Evolutionary conservation across 1,140 invertebrate species (phyloP).

Genomic region (Atopsyche davidsoni): DNA sequence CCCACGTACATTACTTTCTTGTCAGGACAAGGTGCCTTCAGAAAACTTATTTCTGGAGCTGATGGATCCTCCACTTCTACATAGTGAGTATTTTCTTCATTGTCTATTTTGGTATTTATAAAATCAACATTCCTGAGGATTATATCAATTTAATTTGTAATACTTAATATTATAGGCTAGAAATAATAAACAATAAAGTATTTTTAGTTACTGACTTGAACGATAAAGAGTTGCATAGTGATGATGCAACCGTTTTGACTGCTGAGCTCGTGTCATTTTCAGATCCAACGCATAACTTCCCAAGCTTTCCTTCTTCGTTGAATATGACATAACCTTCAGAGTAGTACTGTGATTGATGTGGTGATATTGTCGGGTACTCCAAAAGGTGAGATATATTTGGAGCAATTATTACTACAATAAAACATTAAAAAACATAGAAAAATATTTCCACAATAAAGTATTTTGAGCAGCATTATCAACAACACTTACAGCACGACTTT

Average conservation of each 20-base stretch:
- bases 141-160: background rate
- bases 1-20: constrained; percentile 72
- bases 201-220: constrained; percentile 56
- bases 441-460: background rate
- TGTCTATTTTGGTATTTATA: constrained; percentile 35
- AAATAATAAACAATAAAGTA: background rate
- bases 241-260: constrained; percentile 59
- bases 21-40: constrained; percentile 66
- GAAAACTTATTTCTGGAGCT: constrained; percentile 73
- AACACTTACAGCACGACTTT: constrained; percentile 70
- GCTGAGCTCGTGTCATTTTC: constrained; percentile 51
- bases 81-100: constrained; percentile 34
- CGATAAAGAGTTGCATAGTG: constrained; percentile 67
- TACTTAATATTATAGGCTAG: background rate
- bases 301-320: constrained; percentile 72
- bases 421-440: constrained; percentile 13
- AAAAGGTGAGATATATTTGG: constrained; percentile 56
- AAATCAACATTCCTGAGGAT: constrained; percentile 33
- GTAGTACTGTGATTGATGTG: constrained; percentile 61
- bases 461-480: constrained; percentile 6
- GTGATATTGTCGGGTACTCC: constrained; percentile 51
- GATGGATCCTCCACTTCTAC: constrained; percentile 73
- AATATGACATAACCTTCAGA: constrained; percentile 74
- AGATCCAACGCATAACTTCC: constrained; percentile 71
- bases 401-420: constrained; percentile 62